Evolutionary conservation across 2,113 vertebrate species (phyloP).

Genomic region (Laticauda laticaudata): DNA sequence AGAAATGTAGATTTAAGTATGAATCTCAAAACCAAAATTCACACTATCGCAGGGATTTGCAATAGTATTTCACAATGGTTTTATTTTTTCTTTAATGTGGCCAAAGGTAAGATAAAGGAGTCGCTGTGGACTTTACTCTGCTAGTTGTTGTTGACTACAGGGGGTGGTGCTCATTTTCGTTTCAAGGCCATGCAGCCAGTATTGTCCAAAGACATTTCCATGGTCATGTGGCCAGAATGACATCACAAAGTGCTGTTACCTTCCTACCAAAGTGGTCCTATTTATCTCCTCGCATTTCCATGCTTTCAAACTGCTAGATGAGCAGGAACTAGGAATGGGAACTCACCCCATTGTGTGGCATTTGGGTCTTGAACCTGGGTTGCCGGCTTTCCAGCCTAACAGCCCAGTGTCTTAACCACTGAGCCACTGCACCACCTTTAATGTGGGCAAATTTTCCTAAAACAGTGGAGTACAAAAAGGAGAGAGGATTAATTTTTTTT

Average conservation of each 20-base stretch:
- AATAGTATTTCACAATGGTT: not conserved
- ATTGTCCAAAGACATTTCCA: not conserved
- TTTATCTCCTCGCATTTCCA: not conserved
- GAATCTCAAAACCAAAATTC: conserved; percentile 1
- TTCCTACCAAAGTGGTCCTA: not conserved
- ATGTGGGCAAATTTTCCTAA: not conserved
- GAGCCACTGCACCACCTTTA: not conserved
- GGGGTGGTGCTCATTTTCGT: not conserved
- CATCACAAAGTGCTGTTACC: not conserved
- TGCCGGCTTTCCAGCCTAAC: not conserved
- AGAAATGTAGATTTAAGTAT: not conserved
- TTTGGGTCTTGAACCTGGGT: not conserved
- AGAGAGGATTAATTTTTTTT: not conserved
- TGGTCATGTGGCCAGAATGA: not conserved
- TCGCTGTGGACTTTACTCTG: not conserved
- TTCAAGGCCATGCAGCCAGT: not conserved
- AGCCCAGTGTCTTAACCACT: not conserved
- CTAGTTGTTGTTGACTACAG: not conserved
- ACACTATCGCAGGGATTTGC: not conserved
- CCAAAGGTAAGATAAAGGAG: not conserved
- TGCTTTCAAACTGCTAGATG: not conserved
- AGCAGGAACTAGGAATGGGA: not conserved
- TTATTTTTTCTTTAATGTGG: not conserved
- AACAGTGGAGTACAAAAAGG: not conserved
- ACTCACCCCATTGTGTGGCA: not conserved